Evolutionary conservation across 2,888 invertebrate genomes (phyloP), one percentile per base, ranked within the genome.

Genomic region (Dastarcus helophoroides): DNA sequence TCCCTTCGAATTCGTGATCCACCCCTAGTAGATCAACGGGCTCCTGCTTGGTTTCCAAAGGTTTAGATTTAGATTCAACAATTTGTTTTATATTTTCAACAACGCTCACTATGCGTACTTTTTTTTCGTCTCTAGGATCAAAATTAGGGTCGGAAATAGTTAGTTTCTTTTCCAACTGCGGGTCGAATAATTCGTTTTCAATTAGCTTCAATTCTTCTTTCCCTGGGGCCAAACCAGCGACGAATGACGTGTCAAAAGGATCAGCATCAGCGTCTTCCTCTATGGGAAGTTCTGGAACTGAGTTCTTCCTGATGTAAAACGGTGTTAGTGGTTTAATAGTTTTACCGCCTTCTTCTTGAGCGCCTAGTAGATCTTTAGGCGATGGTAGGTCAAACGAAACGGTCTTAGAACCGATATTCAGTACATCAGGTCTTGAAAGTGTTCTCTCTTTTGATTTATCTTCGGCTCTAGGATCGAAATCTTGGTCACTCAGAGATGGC

Each of bases 401-500:
- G 2, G 53, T 63, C 53, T 66, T 73, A 1, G 39, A 19, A 5
- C 34, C 23, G 8, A 54, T 44, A 35, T 50, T 53, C 24, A 76
- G 59, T 29, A 69, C 69, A 49, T 76, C 76, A 3, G 76, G 76
- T 30, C 76, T 64, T 3, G 75, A 80, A 16, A 77, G 68, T 39
- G 79, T 42, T 19, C 48, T 41, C 21, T 45, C 42, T 40, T 46
- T 47, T n/a, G 49, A 19, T 14, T 40, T 33, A 35, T 79, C 79
- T 36, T 71, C 72, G 1, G 74, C 79, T 36, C 86, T 65, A 1
- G 86, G 86, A 62, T 88, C 79, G 54, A 88, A 88, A 47, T 86
- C 83, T 28, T 81, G 79, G 64, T 85, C 84, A 49, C 74, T 76
- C 2, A 73, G 59, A 6, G 68, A 67, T 24, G 13, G 31, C 15